phyloP scores from a whole-genome alignment of 35 echinoderm and acorn worm species.

The Heliocidaris erythrogramma region DNA sequence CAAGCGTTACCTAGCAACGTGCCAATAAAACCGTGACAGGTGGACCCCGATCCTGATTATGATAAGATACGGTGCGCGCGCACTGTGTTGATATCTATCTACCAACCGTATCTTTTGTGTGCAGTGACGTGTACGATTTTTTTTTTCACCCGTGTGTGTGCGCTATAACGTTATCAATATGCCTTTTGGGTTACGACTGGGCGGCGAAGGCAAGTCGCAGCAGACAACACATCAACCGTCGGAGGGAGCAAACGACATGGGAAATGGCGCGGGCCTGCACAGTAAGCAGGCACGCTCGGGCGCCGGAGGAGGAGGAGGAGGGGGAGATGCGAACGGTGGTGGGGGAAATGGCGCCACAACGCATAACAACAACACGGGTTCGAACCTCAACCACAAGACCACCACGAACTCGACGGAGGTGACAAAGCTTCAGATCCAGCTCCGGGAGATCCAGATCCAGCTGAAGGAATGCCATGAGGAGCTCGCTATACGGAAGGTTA shows the following conservation, averaged over 20 bases:
- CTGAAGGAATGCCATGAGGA: constrained; percentile 65
- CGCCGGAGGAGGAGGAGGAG: neutral
- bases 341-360: neutral
- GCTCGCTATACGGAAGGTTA: constrained; percentile 37
- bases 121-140: constrained; percentile 24
- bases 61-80: neutral
- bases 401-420: constrained; percentile 48
- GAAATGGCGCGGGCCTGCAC: constrained; percentile 51
- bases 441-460: constrained; percentile 71
- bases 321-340: neutral
- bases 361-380: constrained; percentile 22
- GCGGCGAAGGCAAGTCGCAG: neutral
- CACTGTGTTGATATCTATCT: constrained; percentile 21
- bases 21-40: constrained; percentile 4
- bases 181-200: neutral
- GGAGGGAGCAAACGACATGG: constrained; percentile 42
- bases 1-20: constrained; percentile 32
- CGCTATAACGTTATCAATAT: constrained; percentile 15
- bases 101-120: constrained; percentile 29
- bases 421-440: constrained; percentile 63
- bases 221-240: constrained; percentile 2
- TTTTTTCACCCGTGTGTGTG: neutral
- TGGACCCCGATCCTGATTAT: constrained; percentile 35
- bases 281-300: constrained; percentile 20
- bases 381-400: constrained; percentile 26